Evolutionary conservation across 2,113 vertebrate species (phyloP), one percentile per base, ranked within the genome.

Genomic region (Lates calcarifer): DNA sequence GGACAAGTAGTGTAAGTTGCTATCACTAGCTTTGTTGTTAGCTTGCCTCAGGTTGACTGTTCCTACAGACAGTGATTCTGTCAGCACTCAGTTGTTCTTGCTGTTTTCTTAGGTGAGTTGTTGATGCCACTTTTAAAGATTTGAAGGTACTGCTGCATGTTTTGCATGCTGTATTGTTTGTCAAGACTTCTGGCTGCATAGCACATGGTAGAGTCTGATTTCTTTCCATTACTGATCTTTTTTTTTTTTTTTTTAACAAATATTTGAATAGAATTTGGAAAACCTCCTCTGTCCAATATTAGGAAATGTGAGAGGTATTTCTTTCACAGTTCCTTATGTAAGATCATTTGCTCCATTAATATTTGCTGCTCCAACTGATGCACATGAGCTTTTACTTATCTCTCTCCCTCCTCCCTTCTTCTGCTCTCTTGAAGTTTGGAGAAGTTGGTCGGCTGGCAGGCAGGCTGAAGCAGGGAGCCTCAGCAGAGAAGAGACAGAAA

Each of bases 311-410:
- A 71, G 41, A 62, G 5, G 51, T 41, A 69, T 74, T 51, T n/a
- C 53, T 87, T 79, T 79, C 80, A 83, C 78, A 71, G 88, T 81
- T 88, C 85, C 74, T 74, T 60, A 66, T 79, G 61, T 83, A 79
- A 78, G 72, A 91, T 91, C 29, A 88, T 91, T 91, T 90, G 74
- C 75, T 82, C 71, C 43, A 64, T 90, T 92, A 89, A 77, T 87
- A 88, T 92, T 90, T 83, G 73, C 82, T 64, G 74, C 91, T 74
- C 76, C 45, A 35, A 64, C 57, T 85, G 53, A 74, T 67, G 33
- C 56, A 79, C 73, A 90, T 78, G 74, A 91, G 69, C 53, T 78
- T 83, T 84, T 56, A 78, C 57, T 83, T 72, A 87, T 87, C 78
- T 61, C 61, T 57, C 70, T 69, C 33, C 73, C 58, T 69, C 74